These are phyloP conservation scores for Hyles euphorbiae DNA, from an alignment of 1,140 invertebrate genomes.

Conservation along the genomic window DNA sequence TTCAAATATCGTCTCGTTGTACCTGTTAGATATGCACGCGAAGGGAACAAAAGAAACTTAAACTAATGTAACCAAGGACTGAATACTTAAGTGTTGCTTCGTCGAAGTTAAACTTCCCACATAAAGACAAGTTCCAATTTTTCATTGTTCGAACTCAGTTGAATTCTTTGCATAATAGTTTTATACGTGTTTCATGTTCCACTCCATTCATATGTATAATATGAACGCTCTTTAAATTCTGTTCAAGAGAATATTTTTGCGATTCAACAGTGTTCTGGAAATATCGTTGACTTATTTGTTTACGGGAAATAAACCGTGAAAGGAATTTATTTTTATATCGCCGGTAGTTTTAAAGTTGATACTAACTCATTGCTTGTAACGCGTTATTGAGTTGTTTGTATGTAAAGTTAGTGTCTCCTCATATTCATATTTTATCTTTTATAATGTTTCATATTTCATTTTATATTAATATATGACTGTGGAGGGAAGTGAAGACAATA, in stretches of 20 bases:
- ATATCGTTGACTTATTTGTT: constrained; percentile 7
- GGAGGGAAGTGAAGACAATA: no score
- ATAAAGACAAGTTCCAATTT: constrained; percentile 33
- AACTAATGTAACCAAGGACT: no score
- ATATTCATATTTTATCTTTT: no score
- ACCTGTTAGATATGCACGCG: no score
- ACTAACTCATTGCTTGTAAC: constrained; percentile 14
- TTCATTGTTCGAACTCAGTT: constrained; percentile 26
- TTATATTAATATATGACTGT: no score
- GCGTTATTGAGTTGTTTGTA: constrained; percentile 11
- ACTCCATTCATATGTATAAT: constrained; percentile 25
- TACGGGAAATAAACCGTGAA: constrained; percentile 2
- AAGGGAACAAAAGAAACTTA: no score
- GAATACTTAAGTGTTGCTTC: no score
- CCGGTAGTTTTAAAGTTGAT: constrained; percentile 22
- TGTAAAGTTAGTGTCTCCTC: not conserved
- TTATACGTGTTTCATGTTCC: constrained; percentile 41
- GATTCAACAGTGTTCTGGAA: constrained; percentile 10
- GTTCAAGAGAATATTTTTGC: constrained; percentile 26
- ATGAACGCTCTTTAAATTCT: constrained; percentile 20
- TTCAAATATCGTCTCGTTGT: no score
- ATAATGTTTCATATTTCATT: no score
- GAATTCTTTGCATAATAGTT: constrained; percentile 47
- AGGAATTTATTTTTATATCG: constrained; percentile 10
- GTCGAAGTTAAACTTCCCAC: constrained; percentile 18